These are phyloP conservation scores for Crypturellus undulatus DNA, from an alignment of 2,113 vertebrate genomes.

Conservation along the genomic window DNA sequence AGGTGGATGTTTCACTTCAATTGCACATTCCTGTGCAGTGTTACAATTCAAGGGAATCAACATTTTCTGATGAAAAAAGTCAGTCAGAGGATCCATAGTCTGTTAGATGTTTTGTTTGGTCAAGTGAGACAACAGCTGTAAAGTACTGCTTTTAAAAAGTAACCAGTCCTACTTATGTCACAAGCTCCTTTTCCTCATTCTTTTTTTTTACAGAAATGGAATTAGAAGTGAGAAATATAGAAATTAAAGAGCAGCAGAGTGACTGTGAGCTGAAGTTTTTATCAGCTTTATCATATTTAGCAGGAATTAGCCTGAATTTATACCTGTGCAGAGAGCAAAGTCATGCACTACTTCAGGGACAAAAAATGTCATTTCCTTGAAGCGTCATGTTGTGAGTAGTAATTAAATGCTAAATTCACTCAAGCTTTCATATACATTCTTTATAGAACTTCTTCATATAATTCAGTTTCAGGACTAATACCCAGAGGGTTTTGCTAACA, in stretches of 20 bases:
- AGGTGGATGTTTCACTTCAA: not conserved
- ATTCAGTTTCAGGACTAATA: not conserved
- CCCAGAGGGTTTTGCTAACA: not conserved
- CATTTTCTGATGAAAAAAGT: not conserved
- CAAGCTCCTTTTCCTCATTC: not conserved
- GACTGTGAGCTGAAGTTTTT: not conserved
- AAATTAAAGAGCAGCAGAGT: not conserved
- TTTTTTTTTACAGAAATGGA: not conserved
- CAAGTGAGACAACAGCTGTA: not conserved
- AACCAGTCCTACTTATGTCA: not conserved
- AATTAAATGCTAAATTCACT: not conserved
- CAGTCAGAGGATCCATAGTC: not conserved
- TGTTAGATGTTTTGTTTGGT: slow-evolving; percentile 19
- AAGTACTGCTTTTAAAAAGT: not conserved
- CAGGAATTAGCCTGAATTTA: not conserved
- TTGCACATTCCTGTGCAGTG: not conserved
- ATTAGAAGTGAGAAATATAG: not conserved
- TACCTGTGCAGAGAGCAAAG: not conserved
- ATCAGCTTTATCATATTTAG: not conserved
- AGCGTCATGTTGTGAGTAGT: not conserved
- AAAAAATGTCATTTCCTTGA: not conserved
- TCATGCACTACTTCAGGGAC: not conserved
- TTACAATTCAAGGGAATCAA: not conserved
- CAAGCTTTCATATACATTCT: not conserved
- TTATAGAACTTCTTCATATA: not conserved